These are phyloP conservation scores for Delia radicum DNA, from an alignment of 1,140 invertebrate genomes.

Conservation along the genomic window DNA sequence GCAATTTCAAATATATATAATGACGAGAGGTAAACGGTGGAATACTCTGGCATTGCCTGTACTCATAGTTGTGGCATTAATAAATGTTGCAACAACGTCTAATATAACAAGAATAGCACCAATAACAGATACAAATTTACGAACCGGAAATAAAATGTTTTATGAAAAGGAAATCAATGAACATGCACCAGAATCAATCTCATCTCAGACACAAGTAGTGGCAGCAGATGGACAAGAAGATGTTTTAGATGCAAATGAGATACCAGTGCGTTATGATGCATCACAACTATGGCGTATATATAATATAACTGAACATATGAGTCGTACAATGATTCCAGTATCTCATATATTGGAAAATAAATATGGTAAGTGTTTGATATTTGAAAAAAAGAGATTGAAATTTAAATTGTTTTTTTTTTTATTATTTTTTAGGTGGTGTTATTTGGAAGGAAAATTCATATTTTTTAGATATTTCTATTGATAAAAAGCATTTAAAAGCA, in stretches of 20 bases:
- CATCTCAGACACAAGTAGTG: not conserved
- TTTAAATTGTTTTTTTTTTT: too few relatives aligned
- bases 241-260: constrained; percentile 36
- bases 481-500: constrained; percentile 41
- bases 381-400: too few relatives aligned
- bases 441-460: constrained; percentile 52
- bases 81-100: constrained; percentile 14
- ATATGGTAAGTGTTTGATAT: constrained; percentile 36
- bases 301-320: constrained; percentile 45
- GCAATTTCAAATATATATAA: too few relatives aligned
- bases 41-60: too few relatives aligned
- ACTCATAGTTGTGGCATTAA: too few relatives aligned
- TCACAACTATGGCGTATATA: constrained; percentile 62
- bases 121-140: constrained; percentile 12
- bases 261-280: constrained; percentile 58
- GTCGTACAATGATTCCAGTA: constrained; percentile 36
- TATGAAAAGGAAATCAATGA: constrained; percentile 26
- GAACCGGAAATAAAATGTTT: constrained; percentile 30
- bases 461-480: constrained; percentile 48
- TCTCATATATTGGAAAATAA: constrained; percentile 42
- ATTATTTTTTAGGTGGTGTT: too few relatives aligned
- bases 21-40: not conserved
- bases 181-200: too few relatives aligned
- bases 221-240: not conserved
- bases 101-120: constrained; percentile 20